A percentile compares a stretch with the other conserved stretches of the same genome.
Conservation (phyloP, 2,888 invertebrate genomes). For the Lasius fuliginosus region DNA sequence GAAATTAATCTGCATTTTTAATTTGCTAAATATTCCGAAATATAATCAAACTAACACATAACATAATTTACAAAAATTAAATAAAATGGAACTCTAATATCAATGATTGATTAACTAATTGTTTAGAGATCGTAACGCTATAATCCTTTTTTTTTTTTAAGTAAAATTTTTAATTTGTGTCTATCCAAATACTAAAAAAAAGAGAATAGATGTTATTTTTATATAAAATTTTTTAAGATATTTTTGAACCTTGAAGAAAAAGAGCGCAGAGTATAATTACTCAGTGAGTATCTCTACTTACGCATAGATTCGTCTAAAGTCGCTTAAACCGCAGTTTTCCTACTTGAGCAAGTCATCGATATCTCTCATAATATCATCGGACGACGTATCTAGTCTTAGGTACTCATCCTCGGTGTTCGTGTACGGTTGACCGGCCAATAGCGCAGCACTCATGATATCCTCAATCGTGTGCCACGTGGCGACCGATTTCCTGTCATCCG, state of each 20-base stretch:
- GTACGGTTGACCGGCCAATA: constrained; percentile 26
- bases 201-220: constrained; percentile 19
- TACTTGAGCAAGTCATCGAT: constrained; percentile 83
- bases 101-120: background rate
- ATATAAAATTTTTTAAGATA: background rate
- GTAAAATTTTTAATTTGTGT: background rate
- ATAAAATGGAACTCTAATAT: constrained; percentile 1
- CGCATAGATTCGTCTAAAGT: background rate
- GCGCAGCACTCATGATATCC: constrained; percentile 70
- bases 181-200: constrained; percentile 5
- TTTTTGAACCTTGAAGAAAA: background rate
- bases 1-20: constrained; percentile 1
- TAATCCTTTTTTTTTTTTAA: background rate
- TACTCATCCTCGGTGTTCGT: constrained; percentile 72
- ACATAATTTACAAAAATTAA: background rate
- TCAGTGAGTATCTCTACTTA: background rate
- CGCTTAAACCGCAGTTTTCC: constrained; percentile 69
- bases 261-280: background rate
- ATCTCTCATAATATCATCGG: constrained; percentile 83
- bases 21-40: background rate
- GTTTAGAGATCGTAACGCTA: background rate
- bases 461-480: constrained; percentile 46
- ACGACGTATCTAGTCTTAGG: constrained; percentile 76
- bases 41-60: background rate
- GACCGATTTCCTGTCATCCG: constrained; percentile 52